Conservation (phyloP, 2,113 vertebrate species). For the Sigmodon hispidus region DNA sequence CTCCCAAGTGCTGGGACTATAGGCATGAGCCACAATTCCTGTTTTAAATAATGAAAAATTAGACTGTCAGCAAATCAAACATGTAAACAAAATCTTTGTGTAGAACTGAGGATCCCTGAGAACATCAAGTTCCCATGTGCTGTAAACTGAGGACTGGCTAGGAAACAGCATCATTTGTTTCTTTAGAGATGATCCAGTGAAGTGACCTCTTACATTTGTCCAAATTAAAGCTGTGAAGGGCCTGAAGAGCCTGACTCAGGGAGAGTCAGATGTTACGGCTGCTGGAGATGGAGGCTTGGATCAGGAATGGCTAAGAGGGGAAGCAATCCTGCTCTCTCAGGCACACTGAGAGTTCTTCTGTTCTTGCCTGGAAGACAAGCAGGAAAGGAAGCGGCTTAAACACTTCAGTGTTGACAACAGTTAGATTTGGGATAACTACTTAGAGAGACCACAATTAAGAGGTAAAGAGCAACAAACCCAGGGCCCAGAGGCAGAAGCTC, state of each 20-base stretch:
- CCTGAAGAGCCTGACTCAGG: background rate
- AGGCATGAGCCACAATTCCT: background rate
- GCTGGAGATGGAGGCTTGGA: background rate
- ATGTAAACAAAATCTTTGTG: background rate
- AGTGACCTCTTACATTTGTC: background rate
- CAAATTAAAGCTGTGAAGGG: background rate
- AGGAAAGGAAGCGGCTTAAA: background rate
- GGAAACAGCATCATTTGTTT: background rate
- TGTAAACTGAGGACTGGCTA: background rate
- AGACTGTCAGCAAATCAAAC: background rate
- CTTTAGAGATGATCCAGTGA: background rate
- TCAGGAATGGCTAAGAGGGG: background rate
- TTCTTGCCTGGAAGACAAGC: background rate
- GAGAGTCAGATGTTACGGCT: background rate
- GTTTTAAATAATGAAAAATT: background rate
- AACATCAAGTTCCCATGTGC: background rate
- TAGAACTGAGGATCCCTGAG: background rate
- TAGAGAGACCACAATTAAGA: constrained; percentile 59
- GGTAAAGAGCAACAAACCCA: background rate
- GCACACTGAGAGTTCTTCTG: background rate
- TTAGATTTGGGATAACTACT: background rate
- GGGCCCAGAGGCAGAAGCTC: constrained; percentile 29
- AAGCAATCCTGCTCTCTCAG: background rate
- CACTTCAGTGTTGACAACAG: background rate
- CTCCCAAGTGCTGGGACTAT: background rate